phyloP scores from a whole-genome alignment of 2,113 vertebrate species.

The Ptychochromis oligacanthus region DNA sequence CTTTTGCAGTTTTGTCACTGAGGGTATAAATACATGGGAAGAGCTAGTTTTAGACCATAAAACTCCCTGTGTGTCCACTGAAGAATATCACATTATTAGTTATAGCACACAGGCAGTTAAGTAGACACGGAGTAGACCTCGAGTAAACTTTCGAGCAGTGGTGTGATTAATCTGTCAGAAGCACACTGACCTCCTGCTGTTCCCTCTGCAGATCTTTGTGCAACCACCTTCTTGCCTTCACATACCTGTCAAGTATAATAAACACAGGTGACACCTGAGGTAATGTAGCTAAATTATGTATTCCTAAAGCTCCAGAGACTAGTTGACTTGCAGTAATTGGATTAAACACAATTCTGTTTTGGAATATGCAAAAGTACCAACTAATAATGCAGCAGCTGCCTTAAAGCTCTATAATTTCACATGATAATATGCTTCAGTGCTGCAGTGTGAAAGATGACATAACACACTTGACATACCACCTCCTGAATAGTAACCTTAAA shows the following conservation, averaged over 20 bases:
- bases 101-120: not conserved
- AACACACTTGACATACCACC: not conserved
- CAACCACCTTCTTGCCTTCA: not conserved
- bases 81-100: not conserved
- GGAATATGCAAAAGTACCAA: not conserved
- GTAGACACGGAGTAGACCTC: not conserved
- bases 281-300: not conserved
- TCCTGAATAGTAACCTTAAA: not conserved
- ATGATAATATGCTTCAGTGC: not conserved
- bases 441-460: not conserved
- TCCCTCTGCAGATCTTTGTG: not conserved
- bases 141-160: not conserved
- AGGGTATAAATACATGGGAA: not conserved
- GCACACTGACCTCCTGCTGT: not conserved
- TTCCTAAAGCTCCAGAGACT: not conserved
- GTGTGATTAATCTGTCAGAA: not conserved
- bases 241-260: not conserved
- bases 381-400: not conserved
- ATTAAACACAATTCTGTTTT: not conserved
- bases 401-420: not conserved
- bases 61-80: not conserved
- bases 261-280: not conserved
- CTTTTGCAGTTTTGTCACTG: not conserved
- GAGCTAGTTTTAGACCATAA: not conserved
- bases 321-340: not conserved